phyloP scores from a whole-genome alignment of 2,797 vertebrate species.

The Chaetophractus vellerosus region DNA sequence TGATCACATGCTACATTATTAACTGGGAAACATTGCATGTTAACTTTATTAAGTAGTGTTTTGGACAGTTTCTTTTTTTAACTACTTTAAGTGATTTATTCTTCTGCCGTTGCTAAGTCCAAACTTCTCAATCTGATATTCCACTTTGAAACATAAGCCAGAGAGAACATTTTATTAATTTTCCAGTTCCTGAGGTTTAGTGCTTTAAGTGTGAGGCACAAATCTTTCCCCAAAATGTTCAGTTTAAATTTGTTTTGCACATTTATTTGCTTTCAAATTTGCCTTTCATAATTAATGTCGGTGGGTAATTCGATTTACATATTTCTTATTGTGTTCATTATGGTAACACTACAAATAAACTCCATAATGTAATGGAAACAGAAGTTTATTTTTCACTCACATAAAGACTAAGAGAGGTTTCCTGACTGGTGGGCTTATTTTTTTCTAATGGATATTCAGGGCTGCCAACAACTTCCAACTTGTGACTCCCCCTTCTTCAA shows the following conservation, averaged over 20 bases:
- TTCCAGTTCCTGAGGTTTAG: neutral
- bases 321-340: neutral
- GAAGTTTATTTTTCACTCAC: neutral
- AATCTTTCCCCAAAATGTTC: neutral
- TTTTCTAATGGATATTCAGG: neutral
- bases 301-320: neutral
- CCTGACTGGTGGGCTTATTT: neutral
- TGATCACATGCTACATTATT: neutral
- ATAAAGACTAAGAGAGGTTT: neutral
- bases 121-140: constrained; percentile 48
- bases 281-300: neutral
- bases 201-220: neutral
- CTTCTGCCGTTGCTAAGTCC: constrained; percentile 30
- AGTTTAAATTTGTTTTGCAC: constrained; percentile 4
- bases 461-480: neutral
- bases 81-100: neutral
- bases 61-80: neutral
- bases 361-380: neutral
- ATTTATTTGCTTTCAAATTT: neutral
- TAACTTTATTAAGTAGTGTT: constrained; percentile 64
- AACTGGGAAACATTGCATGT: neutral
- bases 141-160: constrained; percentile 25
- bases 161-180: constrained; percentile 31
- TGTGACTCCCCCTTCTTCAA: neutral
- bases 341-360: neutral